A percentile compares a stretch with the other conserved stretches of the same genome.
Conservation (phyloP, 2,113 vertebrate genomes). For the Xiphophorus maculatus region DNA sequence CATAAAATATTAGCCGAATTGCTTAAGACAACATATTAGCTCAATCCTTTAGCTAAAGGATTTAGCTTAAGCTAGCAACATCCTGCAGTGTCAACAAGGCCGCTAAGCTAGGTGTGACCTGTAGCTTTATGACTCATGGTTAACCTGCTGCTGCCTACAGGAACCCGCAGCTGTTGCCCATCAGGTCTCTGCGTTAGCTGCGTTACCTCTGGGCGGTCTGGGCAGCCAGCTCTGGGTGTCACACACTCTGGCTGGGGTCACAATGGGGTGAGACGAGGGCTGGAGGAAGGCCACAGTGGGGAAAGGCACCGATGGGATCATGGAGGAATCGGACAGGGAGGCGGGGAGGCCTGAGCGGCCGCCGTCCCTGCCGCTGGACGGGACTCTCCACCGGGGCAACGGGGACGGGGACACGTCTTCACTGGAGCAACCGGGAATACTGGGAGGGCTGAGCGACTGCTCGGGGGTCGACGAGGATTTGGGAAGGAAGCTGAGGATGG, state of each 20-base stretch:
- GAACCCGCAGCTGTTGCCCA: not conserved
- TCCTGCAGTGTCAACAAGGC: not conserved
- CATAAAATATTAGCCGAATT: not conserved
- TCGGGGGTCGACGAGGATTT: conserved; percentile 80
- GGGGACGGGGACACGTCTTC: conserved; percentile 68
- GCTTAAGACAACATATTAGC: not conserved
- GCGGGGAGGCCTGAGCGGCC: conserved; percentile 71
- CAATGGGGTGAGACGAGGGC: conserved; percentile 59
- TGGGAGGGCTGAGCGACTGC: conserved; percentile 63
- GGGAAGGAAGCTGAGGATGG: conserved; percentile 77
- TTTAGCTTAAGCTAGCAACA: not conserved
- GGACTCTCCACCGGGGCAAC: conserved; percentile 75
- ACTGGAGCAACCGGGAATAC: conserved; percentile 67
- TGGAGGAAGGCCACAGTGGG: conserved; percentile 77
- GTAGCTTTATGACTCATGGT: not conserved
- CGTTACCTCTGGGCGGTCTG: conserved; percentile 87
- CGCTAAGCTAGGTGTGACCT: not conserved
- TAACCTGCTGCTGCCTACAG: not conserved
- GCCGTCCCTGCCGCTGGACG: conserved; percentile 63
- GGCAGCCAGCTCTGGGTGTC: conserved; percentile 82
- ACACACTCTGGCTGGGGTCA: conserved; percentile 71
- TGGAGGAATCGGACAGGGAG: conserved; percentile 82
- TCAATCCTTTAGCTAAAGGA: not conserved
- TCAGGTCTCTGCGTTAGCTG: not conserved
- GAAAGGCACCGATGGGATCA: conserved; percentile 79